Evolutionary conservation across 2,888 invertebrate species (phyloP).

Genomic region (Linnaemya vulpina): DNA sequence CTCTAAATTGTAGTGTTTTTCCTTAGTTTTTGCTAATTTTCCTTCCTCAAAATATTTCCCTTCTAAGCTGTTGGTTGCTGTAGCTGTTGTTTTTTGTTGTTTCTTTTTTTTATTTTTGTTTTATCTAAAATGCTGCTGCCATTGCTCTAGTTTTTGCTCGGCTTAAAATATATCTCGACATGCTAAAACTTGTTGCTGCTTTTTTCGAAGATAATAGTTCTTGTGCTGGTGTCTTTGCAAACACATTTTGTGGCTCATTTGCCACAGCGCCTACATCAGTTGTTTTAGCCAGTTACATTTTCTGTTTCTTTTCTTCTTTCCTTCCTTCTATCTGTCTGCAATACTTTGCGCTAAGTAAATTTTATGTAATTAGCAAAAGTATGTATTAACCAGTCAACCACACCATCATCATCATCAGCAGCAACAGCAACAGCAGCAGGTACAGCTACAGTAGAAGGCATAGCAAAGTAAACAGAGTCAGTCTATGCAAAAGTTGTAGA

Average conservation of each 20-base stretch:
- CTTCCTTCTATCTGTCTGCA: background rate
- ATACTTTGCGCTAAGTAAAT: conserved; percentile 65
- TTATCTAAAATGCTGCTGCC: conserved; percentile 4
- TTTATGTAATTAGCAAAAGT: conserved; percentile 71
- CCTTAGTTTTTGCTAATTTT: conserved; percentile 34
- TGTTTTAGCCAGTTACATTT: conserved; percentile 18
- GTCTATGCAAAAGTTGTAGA: background rate
- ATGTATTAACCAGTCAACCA: conserved; percentile 61
- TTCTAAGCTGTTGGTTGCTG: conserved; percentile 4
- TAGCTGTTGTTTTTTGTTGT: conserved; percentile 31
- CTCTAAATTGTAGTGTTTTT: background rate
- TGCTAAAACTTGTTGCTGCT: conserved; percentile 6
- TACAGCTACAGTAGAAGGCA: background rate
- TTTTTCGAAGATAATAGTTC: background rate
- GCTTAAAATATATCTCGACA: conserved; percentile 11
- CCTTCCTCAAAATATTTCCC: conserved; percentile 30
- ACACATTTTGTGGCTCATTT: conserved; percentile 72
- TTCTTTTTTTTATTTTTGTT: background rate
- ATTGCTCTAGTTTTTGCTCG: conserved; percentile 49
- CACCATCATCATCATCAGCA: conserved; percentile 35
- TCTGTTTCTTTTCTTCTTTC: background rate
- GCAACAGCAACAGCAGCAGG: background rate
- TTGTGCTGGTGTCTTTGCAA: conserved; percentile 65
- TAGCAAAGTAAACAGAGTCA: background rate
- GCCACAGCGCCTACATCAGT: conserved; percentile 69